Percentiles rank a stretch among this genome's conserved stretches.
Evolutionary conservation across 2,888 invertebrate genomes (phyloP).

Genomic region (Hipparchia semele): DNA sequence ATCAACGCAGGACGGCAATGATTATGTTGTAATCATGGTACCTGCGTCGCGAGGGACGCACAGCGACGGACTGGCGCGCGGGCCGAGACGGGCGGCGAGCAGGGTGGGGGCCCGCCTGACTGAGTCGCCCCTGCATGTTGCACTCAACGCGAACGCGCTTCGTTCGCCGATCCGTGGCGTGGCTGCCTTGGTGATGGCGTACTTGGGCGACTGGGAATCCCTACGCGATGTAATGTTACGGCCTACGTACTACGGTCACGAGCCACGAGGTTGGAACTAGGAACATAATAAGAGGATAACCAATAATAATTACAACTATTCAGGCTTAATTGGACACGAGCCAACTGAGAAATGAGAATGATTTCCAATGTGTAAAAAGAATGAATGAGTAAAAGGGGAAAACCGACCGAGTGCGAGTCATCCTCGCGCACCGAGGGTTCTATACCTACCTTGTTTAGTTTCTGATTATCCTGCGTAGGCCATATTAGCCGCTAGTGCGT

Average conservation of each 20-base stretch:
- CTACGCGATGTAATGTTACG: conserved; percentile 49
- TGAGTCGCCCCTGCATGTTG: conserved; percentile 69
- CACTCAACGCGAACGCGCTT: conserved; percentile 62
- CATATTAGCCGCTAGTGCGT: too few relatives aligned
- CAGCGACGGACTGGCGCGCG: conserved; percentile 74
- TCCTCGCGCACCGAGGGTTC: too few relatives aligned
- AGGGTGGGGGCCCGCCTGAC: conserved; percentile 73
- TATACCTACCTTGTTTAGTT: too few relatives aligned
- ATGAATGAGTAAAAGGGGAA: too few relatives aligned
- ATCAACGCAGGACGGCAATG: conserved; percentile 50
- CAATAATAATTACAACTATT: conserved; percentile 1
- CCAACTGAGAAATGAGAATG: too few relatives aligned
- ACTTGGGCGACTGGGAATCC: conserved; percentile 47
- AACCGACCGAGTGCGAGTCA: too few relatives aligned
- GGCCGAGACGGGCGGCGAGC: conserved; percentile 53
- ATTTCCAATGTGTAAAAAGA: too few relatives aligned
- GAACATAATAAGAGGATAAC: background rate
- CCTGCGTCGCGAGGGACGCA: conserved; percentile 78
- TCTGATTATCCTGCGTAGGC: too few relatives aligned
- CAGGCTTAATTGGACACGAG: too few relatives aligned
- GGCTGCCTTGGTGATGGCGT: conserved; percentile 41
- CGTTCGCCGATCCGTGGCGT: conserved; percentile 56
- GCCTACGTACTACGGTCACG: background rate
- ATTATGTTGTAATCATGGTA: conserved; percentile 57
- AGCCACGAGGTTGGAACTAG: background rate